A percentile compares a stretch with the other conserved stretches of the same genome.
Conservation (phyloP, 2,113 vertebrate species). For the Stegastes partitus region DNA sequence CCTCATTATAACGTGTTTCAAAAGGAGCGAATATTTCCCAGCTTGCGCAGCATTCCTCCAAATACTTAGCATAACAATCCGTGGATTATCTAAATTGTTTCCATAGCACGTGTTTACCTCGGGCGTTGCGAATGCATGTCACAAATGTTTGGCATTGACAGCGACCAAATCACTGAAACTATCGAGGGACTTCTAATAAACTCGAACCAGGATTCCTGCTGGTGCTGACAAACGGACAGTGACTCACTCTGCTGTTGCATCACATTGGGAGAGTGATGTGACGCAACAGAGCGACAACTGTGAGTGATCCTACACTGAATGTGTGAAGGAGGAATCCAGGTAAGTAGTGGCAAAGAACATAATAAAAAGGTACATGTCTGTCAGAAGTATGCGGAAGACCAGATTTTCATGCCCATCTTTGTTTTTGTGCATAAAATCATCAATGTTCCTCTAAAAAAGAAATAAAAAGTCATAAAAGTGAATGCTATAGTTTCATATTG, state of each 20-base stretch:
- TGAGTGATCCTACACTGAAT: not conserved
- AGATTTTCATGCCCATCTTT: too few species aligned
- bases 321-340: too few species aligned
- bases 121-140: conserved; percentile 14
- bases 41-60: conserved; percentile 47
- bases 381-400: too few species aligned
- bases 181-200: not conserved
- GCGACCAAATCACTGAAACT: conserved; percentile 32
- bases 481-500: too few species aligned
- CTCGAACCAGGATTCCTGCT: conserved; percentile 3
- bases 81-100: conserved; percentile 67
- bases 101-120: conserved; percentile 26
- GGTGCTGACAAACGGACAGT: not conserved
- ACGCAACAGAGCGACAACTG: conserved; percentile 38
- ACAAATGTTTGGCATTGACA: conserved; percentile 43
- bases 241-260: conserved; percentile 51
- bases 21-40: conserved; percentile 43
- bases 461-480: too few species aligned
- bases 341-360: too few species aligned
- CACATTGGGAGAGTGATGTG: conserved; percentile 27
- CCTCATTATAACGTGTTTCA: not conserved
- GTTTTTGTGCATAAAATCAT: too few species aligned
- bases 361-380: too few species aligned
- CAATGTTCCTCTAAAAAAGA: too few species aligned
- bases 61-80: conserved; percentile 35